Evolutionary conservation across 2,888 invertebrate genomes (phyloP).

Genomic region (Anticlea derivata): DNA sequence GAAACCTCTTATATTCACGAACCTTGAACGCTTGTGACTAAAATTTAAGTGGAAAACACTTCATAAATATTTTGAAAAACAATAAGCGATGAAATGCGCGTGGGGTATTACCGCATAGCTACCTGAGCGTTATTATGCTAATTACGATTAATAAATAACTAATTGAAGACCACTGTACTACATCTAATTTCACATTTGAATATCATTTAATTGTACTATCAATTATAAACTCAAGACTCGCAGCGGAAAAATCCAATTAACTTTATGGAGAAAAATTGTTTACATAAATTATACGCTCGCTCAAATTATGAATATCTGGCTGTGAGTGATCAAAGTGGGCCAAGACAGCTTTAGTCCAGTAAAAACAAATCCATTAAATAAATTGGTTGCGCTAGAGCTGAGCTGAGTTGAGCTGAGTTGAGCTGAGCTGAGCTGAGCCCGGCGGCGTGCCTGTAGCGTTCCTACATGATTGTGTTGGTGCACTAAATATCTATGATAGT

Average conservation of each 20-base stretch:
- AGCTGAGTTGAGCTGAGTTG: too few relatives aligned
- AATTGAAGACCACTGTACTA: conserved; percentile 45
- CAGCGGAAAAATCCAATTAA: conserved; percentile 40
- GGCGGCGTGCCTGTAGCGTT: background rate
- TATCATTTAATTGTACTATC: conserved; percentile 40
- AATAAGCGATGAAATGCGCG: too few relatives aligned
- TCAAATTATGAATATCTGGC: conserved; percentile 14
- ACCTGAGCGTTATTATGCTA: conserved; percentile 42
- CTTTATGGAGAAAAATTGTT: conserved; percentile 40
- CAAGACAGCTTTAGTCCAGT: background rate
- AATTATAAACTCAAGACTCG: conserved; percentile 35
- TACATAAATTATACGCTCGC: conserved; percentile 33
- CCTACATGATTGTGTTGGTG: too few relatives aligned
- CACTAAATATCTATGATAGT: background rate
- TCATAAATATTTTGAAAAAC: conserved; percentile 6
- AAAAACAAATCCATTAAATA: background rate
- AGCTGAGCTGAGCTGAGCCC: too few relatives aligned
- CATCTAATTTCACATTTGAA: conserved; percentile 39
- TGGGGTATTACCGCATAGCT: background rate
- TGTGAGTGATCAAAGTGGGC: background rate
- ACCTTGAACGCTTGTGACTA: too few relatives aligned
- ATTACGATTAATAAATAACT: conserved; percentile 45
- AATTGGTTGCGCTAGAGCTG: background rate
- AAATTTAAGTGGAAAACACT: background rate
- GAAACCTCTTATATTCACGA: too few relatives aligned